These are phyloP conservation scores for Triops longicaudatus DNA, from an alignment of 1,140 invertebrate species.

Conservation along the genomic window DNA sequence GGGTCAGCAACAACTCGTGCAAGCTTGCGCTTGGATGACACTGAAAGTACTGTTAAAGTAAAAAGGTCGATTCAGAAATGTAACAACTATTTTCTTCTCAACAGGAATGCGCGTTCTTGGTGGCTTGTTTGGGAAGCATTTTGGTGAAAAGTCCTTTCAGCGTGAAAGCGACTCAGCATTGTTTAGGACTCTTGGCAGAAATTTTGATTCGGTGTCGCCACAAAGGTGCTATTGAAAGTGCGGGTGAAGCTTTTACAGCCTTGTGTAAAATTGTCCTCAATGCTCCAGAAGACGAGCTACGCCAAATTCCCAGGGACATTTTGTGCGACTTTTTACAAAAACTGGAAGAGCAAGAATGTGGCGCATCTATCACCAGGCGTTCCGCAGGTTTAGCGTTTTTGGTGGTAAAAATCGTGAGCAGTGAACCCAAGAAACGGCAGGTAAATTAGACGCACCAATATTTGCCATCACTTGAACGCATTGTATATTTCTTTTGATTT, in stretches of 20 bases:
- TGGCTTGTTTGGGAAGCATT: slow-evolving; percentile 26
- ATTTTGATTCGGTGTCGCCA: slow-evolving; percentile 63
- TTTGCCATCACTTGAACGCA: too few relatives aligned
- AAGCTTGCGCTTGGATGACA: slow-evolving; percentile 67
- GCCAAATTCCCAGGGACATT: slow-evolving; percentile 33
- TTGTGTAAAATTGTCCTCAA: slow-evolving; percentile 38
- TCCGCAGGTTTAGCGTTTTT: slow-evolving; percentile 69
- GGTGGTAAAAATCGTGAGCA: slow-evolving; percentile 59
- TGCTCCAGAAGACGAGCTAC: slow-evolving; percentile 29
- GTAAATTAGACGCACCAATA: slow-evolving; percentile 28
- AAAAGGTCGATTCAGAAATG: too few relatives aligned
- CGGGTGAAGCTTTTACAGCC: slow-evolving; percentile 49
- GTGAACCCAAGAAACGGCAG: slow-evolving; percentile 47
- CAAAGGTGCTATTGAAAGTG: slow-evolving; percentile 69
- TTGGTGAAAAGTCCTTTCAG: background rate
- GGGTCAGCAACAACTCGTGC: slow-evolving; percentile 55
- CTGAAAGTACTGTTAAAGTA: slow-evolving; percentile 51
- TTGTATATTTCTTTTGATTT: too few relatives aligned
- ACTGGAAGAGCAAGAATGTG: slow-evolving; percentile 31
- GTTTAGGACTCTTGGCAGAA: slow-evolving; percentile 48
- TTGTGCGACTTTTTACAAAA: slow-evolving; percentile 33
- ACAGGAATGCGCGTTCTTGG: slow-evolving; percentile 34
- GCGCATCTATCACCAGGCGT: slow-evolving; percentile 52
- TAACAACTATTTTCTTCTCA: background rate
- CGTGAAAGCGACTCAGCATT: slow-evolving; percentile 39